Percentiles rank a stretch among this genome's conserved stretches.
Evolutionary conservation across 2,888 invertebrate genomes (phyloP).

Genomic region (Xestia ashworthii): DNA sequence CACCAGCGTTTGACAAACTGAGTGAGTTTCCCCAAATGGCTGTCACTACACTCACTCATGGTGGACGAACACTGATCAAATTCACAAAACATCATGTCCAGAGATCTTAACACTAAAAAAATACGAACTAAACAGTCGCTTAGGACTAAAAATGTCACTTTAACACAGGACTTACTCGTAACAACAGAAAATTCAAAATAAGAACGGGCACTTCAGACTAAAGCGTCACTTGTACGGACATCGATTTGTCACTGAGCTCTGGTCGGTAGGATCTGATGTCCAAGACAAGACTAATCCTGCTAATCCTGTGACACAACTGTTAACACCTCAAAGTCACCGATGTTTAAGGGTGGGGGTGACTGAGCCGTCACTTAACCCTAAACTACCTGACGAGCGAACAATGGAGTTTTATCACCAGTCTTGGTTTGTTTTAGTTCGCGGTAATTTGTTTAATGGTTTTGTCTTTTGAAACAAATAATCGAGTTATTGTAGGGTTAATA

Average conservation of each 20-base stretch:
- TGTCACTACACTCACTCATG: slow-evolving; percentile 74
- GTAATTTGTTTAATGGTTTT: slow-evolving; percentile 29
- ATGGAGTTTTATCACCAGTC: slow-evolving; percentile 49
- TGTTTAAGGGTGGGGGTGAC: slow-evolving; percentile 70
- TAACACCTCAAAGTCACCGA: slow-evolving; percentile 71
- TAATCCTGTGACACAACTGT: slow-evolving; percentile 76
- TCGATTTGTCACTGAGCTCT: slow-evolving; percentile 36
- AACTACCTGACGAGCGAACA: slow-evolving; percentile 70
- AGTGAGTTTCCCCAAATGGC: slow-evolving; percentile 77
- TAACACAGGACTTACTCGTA: neutral
- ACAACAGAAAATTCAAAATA: neutral
- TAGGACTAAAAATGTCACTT: neutral
- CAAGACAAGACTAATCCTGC: slow-evolving; percentile 73
- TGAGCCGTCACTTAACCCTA: slow-evolving; percentile 57
- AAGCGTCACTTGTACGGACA: slow-evolving; percentile 16
- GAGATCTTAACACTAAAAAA: slow-evolving; percentile 6
- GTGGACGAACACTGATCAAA: slow-evolving; percentile 36
- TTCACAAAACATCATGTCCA: slow-evolving; percentile 24
- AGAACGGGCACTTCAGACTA: neutral
- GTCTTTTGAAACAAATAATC: slow-evolving; percentile 27
- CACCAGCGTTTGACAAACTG: slow-evolving; percentile 85
- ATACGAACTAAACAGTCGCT: neutral
- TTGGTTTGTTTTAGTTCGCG: slow-evolving; percentile 15
- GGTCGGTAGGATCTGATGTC: slow-evolving; percentile 68
- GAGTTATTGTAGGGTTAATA: slow-evolving; percentile 12